Evolutionary conservation across 2,888 invertebrate genomes (phyloP).

Genomic region (Aricia artaxerxes): DNA sequence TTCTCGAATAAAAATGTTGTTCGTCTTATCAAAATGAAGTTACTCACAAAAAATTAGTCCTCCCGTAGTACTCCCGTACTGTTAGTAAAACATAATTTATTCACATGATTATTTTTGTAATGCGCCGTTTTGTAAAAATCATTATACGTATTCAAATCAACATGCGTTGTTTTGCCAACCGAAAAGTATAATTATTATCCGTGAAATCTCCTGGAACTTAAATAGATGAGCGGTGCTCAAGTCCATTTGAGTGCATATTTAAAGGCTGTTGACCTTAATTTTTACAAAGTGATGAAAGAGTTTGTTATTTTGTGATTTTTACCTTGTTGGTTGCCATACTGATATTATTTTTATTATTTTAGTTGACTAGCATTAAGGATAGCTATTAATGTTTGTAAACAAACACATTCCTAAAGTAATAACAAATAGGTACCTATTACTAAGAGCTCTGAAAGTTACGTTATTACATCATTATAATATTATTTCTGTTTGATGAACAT

Average conservation of each 20-base stretch:
- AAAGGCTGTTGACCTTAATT: constrained; percentile 26
- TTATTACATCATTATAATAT: no score
- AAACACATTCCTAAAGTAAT: background rate
- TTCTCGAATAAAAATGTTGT: no score
- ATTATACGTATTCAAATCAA: no score
- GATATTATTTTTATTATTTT: background rate
- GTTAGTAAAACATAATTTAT: no score
- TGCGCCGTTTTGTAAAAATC: no score
- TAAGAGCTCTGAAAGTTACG: background rate
- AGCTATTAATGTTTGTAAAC: background rate
- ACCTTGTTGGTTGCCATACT: background rate
- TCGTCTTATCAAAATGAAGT: no score
- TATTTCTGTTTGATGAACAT: background rate
- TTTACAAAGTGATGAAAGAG: constrained; percentile 6
- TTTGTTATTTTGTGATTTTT: constrained; percentile 27
- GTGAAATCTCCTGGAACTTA: background rate
- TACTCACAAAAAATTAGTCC: no score
- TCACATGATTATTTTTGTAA: no score
- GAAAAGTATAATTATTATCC: background rate
- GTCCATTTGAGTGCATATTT: background rate
- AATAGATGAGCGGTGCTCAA: background rate
- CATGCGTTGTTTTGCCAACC: background rate
- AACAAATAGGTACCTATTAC: background rate
- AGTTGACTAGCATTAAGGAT: background rate
- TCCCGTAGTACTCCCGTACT: no score